Percentiles rank a stretch among this genome's conserved stretches.
Evolutionary conservation across 2,888 invertebrate species (phyloP).

Genomic region (Drosophila anomalata): DNA sequence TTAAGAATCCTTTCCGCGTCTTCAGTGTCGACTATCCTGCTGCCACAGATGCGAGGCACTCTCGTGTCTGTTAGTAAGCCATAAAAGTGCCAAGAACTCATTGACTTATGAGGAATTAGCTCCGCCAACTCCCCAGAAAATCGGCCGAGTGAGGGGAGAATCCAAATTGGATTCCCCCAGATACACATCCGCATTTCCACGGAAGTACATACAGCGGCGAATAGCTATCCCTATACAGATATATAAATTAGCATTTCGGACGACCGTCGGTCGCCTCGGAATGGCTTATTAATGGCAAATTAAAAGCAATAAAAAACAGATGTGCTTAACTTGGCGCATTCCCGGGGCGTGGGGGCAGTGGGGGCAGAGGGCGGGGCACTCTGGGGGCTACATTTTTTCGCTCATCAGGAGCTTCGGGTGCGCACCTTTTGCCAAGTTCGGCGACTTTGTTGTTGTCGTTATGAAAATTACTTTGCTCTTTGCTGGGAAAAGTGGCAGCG

Average conservation of each 20-base stretch:
- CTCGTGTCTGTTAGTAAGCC: constrained; percentile 42
- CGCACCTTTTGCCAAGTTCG: constrained; percentile 70
- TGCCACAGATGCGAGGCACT: background rate
- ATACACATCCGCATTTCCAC: constrained; percentile 18
- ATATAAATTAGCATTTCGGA: constrained; percentile 72
- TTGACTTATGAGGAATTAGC: constrained; percentile 76
- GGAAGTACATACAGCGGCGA: constrained; percentile 37
- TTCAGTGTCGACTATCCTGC: background rate
- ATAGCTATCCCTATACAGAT: constrained; percentile 34
- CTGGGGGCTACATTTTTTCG: constrained; percentile 13
- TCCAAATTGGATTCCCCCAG: constrained; percentile 64
- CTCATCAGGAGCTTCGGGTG: constrained; percentile 57
- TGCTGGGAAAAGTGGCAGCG: constrained; percentile 40
- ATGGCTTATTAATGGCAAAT: constrained; percentile 83
- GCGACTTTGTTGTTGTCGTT: constrained; percentile 70
- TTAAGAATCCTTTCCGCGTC: too few species aligned
- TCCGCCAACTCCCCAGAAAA: too few species aligned
- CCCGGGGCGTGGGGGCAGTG: constrained; percentile 13
- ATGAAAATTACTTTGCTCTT: constrained; percentile 80
- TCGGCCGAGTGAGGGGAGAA: constrained; percentile 35
- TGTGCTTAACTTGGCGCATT: constrained; percentile 82
- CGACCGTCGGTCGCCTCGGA: constrained; percentile 65
- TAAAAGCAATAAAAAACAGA: constrained; percentile 83
- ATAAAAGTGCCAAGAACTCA: constrained; percentile 81
- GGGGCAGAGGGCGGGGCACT: background rate